Evolutionary conservation across 1,140 invertebrate species (phyloP).

Genomic region (Pygmarrhopalites habei): DNA sequence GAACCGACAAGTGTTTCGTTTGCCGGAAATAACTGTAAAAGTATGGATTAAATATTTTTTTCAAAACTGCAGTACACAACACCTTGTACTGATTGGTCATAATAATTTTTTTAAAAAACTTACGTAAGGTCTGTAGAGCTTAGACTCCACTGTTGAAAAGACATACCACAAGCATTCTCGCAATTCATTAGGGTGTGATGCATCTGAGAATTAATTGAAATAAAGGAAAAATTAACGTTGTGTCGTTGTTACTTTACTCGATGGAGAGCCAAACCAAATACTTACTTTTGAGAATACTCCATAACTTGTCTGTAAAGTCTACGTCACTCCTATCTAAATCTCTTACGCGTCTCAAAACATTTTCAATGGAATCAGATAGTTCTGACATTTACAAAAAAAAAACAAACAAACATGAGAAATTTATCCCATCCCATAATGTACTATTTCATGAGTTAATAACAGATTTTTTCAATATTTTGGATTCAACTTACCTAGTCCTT

Average conservation of each 20-base stretch:
- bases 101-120: too few species aligned
- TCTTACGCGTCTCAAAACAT: slow-evolving; percentile 16
- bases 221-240: too few species aligned
- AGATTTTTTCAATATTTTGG: too few species aligned
- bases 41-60: too few species aligned
- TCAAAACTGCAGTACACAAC: too few species aligned
- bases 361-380: slow-evolving; percentile 28
- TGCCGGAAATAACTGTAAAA: slow-evolving; percentile 32
- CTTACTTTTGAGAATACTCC: slow-evolving; percentile 31
- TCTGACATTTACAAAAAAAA: too few species aligned
- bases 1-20: slow-evolving; percentile 17
- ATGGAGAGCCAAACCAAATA: too few species aligned
- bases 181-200: slow-evolving; percentile 6
- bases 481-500: slow-evolving; percentile 24
- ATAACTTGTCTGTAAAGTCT: slow-evolving; percentile 33
- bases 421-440: too few species aligned
- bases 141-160: slow-evolving; percentile 21
- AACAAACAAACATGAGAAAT: too few species aligned
- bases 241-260: too few species aligned
- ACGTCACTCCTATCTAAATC: slow-evolving; percentile 25
- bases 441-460: too few species aligned
- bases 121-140: slow-evolving; percentile 35
- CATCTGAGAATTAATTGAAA: slow-evolving; percentile 17
- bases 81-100: too few species aligned
- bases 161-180: slow-evolving; percentile 23